phyloP scores from a whole-genome alignment of 2,888 invertebrate species.

The Crepidodera aurea region DNA sequence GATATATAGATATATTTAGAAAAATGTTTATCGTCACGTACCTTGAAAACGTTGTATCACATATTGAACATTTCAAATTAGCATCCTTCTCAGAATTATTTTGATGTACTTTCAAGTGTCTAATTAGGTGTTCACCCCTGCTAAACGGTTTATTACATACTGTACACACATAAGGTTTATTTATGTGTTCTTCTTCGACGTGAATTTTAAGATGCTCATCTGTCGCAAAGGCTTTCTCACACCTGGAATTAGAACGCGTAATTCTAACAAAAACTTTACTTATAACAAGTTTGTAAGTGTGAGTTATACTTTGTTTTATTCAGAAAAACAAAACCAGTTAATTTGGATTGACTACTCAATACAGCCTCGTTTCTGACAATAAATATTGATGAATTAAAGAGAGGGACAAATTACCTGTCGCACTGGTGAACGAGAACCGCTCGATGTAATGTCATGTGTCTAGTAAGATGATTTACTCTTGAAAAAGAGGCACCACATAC shows the following conservation, averaged over 20 bases:
- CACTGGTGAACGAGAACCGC: conserved; percentile 59
- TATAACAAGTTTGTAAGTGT: no score
- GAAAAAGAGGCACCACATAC: conserved; percentile 58
- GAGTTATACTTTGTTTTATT: no score
- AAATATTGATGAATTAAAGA: no score
- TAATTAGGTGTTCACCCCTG: conserved; percentile 60
- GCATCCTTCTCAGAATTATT: conserved; percentile 48
- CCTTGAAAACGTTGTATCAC: conserved; percentile 58
- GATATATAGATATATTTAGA: no score
- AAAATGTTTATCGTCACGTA: no score
- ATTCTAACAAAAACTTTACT: no score
- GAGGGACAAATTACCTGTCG: conserved; percentile 46
- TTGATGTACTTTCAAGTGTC: conserved; percentile 59
- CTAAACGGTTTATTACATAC: conserved; percentile 60
- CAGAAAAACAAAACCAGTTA: no score
- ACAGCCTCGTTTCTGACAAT: no score
- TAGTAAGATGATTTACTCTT: conserved; percentile 58
- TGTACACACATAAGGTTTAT: conserved; percentile 60
- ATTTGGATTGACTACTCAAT: no score
- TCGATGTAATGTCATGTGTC: conserved; percentile 60
- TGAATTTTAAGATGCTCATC: conserved; percentile 57
- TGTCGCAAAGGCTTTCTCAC: conserved; percentile 55
- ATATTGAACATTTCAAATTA: conserved; percentile 59
- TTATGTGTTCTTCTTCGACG: conserved; percentile 59
- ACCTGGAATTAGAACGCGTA: no score